These are phyloP conservation scores for Percina caprodes DNA, from an alignment of 2,113 vertebrate genomes.

Conservation along the genomic window DNA sequence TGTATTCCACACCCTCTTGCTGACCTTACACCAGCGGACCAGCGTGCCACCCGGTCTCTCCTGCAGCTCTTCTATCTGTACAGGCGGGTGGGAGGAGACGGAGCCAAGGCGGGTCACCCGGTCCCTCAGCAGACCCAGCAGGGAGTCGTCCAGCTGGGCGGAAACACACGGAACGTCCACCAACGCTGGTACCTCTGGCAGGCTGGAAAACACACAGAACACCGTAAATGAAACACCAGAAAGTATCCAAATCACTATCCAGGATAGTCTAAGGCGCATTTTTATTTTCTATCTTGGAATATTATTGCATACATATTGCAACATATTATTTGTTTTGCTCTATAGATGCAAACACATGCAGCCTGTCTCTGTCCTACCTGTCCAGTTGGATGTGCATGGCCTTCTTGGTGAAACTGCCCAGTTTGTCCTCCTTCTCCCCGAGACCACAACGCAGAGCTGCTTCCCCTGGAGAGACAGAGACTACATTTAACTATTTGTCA, in stretches of 20 bases:
- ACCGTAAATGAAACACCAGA: background rate
- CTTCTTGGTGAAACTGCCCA: constrained; percentile 96
- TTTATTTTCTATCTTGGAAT: background rate
- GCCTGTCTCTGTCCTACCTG: constrained; percentile 84
- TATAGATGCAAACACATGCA: too few species aligned
- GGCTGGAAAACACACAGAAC: constrained; percentile 78
- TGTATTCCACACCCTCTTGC: background rate
- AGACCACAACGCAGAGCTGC: constrained; percentile 89
- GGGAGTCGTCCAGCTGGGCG: constrained; percentile 94
- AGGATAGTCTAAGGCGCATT: background rate
- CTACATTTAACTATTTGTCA: background rate
- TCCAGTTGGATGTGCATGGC: constrained; percentile 97
- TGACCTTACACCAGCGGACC: constrained; percentile 97
- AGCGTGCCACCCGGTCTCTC: constrained; percentile 95
- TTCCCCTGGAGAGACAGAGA: constrained; percentile 85
- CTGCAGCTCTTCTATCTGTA: constrained; percentile 94
- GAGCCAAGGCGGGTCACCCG: constrained; percentile 89
- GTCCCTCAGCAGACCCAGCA: constrained; percentile 90
- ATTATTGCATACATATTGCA: too few species aligned
- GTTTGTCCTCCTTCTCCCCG: constrained; percentile 89
- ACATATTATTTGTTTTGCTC: background rate
- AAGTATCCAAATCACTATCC: background rate
- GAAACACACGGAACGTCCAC: constrained; percentile 96
- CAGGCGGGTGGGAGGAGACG: constrained; percentile 93
- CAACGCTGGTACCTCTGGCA: constrained; percentile 96